Evolutionary conservation across 1,140 invertebrate species (phyloP).

Genomic region (Armadillidium nasatum): DNA sequence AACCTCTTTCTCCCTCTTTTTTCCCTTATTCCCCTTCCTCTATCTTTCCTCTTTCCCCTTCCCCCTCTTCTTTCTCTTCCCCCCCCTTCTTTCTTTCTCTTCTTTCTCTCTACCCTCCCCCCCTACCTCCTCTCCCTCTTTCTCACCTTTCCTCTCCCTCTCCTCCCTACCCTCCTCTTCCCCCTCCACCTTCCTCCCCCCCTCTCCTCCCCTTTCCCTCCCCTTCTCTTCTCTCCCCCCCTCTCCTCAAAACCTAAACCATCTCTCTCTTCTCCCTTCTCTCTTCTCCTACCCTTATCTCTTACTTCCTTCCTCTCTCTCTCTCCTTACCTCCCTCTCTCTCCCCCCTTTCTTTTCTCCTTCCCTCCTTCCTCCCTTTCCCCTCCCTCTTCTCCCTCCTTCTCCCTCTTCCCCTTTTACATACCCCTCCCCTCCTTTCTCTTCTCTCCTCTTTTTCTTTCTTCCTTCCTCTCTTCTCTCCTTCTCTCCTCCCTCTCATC

Average conservation of each 20-base stretch:
- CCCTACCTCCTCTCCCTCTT: neutral
- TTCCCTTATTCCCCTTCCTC: neutral
- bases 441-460: too few relatives aligned
- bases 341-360: neutral
- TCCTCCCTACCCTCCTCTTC: neutral
- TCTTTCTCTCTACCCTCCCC: neutral
- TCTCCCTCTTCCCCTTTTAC: neutral
- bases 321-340: neutral
- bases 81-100: neutral
- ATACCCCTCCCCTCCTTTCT: too few relatives aligned
- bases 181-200: neutral
- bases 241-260: neutral
- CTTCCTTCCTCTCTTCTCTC: too few relatives aligned
- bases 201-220: neutral
- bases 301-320: neutral
- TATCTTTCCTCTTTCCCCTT: neutral
- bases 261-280: neutral
- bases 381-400: neutral
- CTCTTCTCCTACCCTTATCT: neutral
- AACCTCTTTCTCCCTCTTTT: neutral
- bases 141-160: neutral
- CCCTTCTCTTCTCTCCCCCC: neutral
- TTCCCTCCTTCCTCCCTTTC: neutral
- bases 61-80: neutral
- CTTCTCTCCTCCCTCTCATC: too few relatives aligned